A percentile compares a stretch with the other conserved stretches of the same genome.
Evolutionary conservation across 2,888 invertebrate species (phyloP).

Genomic region (Philaethria dido): DNA sequence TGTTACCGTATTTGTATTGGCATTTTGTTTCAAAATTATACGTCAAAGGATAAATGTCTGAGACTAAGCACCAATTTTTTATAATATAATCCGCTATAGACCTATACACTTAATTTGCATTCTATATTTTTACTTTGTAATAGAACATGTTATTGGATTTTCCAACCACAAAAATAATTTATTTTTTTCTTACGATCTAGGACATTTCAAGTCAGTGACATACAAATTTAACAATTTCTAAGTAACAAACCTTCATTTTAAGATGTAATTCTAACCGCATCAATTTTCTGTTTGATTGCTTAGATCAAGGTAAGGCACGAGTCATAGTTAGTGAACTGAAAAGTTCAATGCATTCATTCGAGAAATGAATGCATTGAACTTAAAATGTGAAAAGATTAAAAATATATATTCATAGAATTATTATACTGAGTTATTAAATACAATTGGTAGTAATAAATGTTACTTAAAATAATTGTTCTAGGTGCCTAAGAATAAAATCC

Average conservation of each 20-base stretch:
- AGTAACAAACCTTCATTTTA: slow-evolving; percentile 60
- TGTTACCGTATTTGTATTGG: neutral
- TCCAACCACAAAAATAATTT: slow-evolving; percentile 49
- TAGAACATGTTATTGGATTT: slow-evolving; percentile 48
- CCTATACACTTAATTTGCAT: neutral
- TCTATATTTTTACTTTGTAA: slow-evolving; percentile 36
- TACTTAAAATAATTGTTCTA: too few species aligned
- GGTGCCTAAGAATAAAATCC: too few species aligned
- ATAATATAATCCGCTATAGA: neutral
- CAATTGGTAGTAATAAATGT: too few species aligned
- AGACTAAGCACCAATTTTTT: neutral
- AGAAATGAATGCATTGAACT: too few species aligned
- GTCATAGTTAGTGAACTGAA: slow-evolving; percentile 60
- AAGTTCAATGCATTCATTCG: slow-evolving; percentile 36
- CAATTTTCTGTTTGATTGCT: slow-evolving; percentile 75
- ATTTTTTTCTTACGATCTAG: slow-evolving; percentile 30
- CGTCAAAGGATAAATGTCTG: neutral
- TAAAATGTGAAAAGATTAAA: too few species aligned
- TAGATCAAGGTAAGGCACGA: slow-evolving; percentile 73
- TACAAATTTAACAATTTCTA: slow-evolving; percentile 56
- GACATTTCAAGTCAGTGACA: slow-evolving; percentile 60
- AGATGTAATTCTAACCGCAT: slow-evolving; percentile 62
- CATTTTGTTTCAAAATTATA: neutral
- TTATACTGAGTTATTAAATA: neutral
- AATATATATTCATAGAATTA: neutral